Percentiles rank a stretch among this genome's conserved stretches.
Conservation (phyloP, 1,140 invertebrate genomes). For the Megalopta genalis region DNA sequence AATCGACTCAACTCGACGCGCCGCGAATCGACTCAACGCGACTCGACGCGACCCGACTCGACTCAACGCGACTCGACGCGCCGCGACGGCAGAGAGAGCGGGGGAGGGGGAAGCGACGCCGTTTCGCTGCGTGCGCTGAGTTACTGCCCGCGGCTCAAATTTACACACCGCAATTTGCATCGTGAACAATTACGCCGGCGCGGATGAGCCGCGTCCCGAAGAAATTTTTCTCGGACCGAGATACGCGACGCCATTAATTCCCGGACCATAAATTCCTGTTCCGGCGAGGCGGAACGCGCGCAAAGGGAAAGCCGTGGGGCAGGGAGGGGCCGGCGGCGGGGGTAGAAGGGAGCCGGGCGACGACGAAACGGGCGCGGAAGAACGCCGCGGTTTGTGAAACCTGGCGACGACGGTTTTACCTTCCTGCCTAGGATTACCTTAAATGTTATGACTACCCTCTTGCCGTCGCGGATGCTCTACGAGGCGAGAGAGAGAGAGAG, state of each 20-base stretch:
- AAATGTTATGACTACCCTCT: conserved; percentile 65
- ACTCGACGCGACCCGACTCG: no score
- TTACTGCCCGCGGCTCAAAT: conserved; percentile 32
- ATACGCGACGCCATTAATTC: conserved; percentile 33
- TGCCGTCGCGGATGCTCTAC: conserved; percentile 29
- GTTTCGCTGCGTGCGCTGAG: no score
- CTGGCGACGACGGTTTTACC: conserved; percentile 39
- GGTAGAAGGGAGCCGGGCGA: no score
- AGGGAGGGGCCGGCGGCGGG: no score
- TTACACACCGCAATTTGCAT: conserved; percentile 35
- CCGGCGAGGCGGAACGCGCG: conserved; percentile 2
- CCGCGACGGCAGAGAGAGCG: no score
- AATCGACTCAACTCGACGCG: no score
- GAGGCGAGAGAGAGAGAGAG: no score
- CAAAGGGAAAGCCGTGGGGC: not conserved
- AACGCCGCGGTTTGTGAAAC: conserved; percentile 6
- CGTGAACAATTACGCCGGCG: conserved; percentile 23
- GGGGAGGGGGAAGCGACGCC: no score
- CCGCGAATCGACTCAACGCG: no score
- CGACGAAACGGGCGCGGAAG: no score
- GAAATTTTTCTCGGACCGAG: conserved; percentile 37
- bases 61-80: no score
- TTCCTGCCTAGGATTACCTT: conserved; percentile 67
- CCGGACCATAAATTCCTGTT: conserved; percentile 36
- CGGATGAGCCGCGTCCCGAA: conserved; percentile 17